Evolutionary conservation across 1,140 invertebrate species (phyloP).

Genomic region (Eufriesea mexicana): DNA sequence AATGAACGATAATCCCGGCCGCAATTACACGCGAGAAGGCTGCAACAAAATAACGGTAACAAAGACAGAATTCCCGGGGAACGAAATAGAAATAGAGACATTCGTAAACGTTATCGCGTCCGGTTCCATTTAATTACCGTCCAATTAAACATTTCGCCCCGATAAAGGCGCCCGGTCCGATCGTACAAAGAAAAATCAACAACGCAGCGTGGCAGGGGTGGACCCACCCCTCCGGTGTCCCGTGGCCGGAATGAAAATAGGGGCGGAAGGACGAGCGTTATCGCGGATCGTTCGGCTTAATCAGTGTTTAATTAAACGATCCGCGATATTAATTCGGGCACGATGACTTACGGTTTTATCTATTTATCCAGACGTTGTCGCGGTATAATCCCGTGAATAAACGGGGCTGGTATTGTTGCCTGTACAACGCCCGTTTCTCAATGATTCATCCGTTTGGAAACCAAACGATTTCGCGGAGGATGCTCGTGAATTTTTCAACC

Average conservation of each 20-base stretch:
- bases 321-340: neutral
- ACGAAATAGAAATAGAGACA: slow-evolving; percentile 17
- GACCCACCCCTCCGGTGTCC: neutral
- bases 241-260: neutral
- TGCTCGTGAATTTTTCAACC: slow-evolving; percentile 3
- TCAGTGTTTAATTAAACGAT: slow-evolving; percentile 22
- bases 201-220: neutral
- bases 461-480: neutral
- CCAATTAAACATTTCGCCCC: slow-evolving; percentile 9
- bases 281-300: slow-evolving; percentile 1
- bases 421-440: neutral
- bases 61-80: neutral
- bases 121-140: slow-evolving; percentile 10
- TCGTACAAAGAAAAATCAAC: slow-evolving; percentile 20
- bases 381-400: neutral
- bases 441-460: slow-evolving; percentile 10
- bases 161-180: neutral
- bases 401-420: neutral
- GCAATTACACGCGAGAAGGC: neutral
- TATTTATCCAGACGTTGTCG: neutral
- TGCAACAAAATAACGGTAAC: neutral
- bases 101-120: slow-evolving; percentile 16
- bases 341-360: slow-evolving; percentile 10
- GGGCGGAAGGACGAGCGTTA: neutral
- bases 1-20: neutral